Evolutionary conservation across 2,797 vertebrate genomes (phyloP), one percentile per base, ranked within the genome.

Genomic region (Sciurus carolinensis): DNA sequence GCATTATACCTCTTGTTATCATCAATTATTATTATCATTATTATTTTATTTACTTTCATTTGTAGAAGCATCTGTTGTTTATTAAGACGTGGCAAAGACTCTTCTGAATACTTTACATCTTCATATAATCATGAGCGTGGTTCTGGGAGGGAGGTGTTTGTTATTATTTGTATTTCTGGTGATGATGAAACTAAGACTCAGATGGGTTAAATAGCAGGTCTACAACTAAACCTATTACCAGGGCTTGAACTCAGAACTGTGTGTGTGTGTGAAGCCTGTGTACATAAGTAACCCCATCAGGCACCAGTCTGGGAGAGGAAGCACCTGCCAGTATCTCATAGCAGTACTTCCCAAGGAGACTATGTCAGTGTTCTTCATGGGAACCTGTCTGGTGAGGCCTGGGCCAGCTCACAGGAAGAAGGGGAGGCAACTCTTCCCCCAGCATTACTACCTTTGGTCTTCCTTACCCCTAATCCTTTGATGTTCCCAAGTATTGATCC

Each of bases 161-260:
- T 39, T 77, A 7, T 39, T 85, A 13, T 14, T 59, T 93, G 62
- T 20, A 20, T 36, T 90, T 92, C 67, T 88, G 75, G 44, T 82
- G 66, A 88, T 66, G 57, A 71, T 77, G 71, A 92, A 92, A 93
- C 77, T 64, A 72, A 92, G 77, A 47, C 75, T 83, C 59, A 81
- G 42, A 33, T 5, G 52, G 52, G 9, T 66, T 84, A 62, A 57
- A 8, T n/a, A 69, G 69, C 2, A 42, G 69, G 54, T 83, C 22
- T 64, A 62, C 80, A 44, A 59, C 20, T 39, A 36, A 76, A 26
- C 22, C 39, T 50, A 7, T 64, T 77, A 62, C 4, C 9, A 22
- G 54, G 47, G 6, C 90, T 72, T 84, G 66, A 76, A 20, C 71
- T 96, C 71, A 76, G 59, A 39, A 36, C 64, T 79, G 59, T 57